Evolutionary conservation across 1,140 invertebrate species (phyloP).

Genomic region (Drosophila virilis): DNA sequence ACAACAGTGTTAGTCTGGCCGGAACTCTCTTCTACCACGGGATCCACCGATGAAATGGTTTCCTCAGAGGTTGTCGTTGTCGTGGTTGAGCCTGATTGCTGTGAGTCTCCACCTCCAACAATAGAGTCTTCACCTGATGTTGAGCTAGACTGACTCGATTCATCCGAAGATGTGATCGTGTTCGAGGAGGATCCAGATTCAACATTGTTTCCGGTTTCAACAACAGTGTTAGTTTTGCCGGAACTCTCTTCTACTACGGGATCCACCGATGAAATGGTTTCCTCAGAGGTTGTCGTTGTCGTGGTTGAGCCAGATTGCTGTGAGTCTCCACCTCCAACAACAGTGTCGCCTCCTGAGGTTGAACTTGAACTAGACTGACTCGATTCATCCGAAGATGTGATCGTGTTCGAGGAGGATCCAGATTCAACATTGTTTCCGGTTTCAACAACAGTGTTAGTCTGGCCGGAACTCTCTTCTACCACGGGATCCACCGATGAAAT

Average conservation of each 20-base stretch:
- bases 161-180: too few relatives aligned
- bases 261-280: constrained; percentile 5
- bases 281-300: constrained; percentile 1
- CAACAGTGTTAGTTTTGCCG: background rate
- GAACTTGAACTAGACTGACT: background rate
- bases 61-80: constrained; percentile 7
- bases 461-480: too few relatives aligned
- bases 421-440: background rate
- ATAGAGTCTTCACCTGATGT: too few relatives aligned
- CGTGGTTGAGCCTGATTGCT: constrained; percentile 9
- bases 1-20: background rate
- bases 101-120: too few relatives aligned
- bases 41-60: background rate
- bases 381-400: background rate
- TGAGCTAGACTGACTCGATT: too few relatives aligned
- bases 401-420: background rate
- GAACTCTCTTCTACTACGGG: background rate
- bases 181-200: too few relatives aligned
- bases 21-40: background rate
- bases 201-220: background rate
- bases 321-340: background rate
- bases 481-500: too few relatives aligned
- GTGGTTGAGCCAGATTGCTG: constrained; percentile 6
- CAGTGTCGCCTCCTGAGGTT: background rate
- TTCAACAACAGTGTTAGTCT: background rate